Conservation (phyloP, 2,113 vertebrate genomes). For the Centropus bengalensis region DNA sequence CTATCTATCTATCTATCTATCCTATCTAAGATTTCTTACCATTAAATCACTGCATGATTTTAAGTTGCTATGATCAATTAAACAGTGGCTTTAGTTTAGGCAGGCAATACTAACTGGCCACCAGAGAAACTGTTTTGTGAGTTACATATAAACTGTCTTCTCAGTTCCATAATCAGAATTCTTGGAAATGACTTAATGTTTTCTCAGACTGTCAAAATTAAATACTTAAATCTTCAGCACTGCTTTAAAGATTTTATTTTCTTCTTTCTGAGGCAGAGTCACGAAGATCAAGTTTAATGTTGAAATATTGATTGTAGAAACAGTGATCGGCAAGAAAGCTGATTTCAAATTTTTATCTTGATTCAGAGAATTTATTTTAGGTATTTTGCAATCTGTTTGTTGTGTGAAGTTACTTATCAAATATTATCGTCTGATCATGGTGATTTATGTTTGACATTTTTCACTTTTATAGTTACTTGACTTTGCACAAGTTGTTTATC, state of each 20-base stretch:
- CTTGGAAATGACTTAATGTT: not conserved
- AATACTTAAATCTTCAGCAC: not conserved
- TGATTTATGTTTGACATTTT: not conserved
- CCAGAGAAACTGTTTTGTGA: not conserved
- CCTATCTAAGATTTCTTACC: not conserved
- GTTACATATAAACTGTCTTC: not conserved
- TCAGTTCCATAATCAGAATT: not conserved
- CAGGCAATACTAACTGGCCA: not conserved
- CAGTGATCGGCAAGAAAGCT: not conserved
- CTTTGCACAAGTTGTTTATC: not conserved
- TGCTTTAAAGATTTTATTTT: not conserved
- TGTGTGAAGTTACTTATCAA: not conserved
- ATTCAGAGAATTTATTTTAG: not conserved
- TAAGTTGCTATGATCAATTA: not conserved
- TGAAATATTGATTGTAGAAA: constrained; percentile 17
- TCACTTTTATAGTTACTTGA: not conserved
- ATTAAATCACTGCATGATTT: not conserved
- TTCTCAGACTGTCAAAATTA: not conserved
- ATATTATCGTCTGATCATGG: not conserved
- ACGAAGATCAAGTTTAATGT: not conserved
- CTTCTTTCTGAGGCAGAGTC: not conserved
- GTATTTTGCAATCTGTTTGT: not conserved
- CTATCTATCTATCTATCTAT: not conserved
- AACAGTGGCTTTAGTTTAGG: not conserved
- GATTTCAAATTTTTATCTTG: constrained; percentile 2